These are phyloP conservation scores for Trilocha varians DNA, from an alignment of 2,888 invertebrate genomes.

Conservation along the genomic window DNA sequence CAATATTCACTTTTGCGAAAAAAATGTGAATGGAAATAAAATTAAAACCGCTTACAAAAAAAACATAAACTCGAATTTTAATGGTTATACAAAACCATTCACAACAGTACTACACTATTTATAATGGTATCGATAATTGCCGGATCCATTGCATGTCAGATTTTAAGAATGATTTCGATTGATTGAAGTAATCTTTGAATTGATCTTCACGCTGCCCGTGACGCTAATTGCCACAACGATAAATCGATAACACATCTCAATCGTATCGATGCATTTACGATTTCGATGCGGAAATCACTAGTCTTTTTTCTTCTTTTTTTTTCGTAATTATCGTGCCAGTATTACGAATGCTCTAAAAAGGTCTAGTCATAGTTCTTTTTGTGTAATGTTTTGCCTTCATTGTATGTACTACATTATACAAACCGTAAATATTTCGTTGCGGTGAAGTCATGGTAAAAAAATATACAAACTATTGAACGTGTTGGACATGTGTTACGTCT, in stretches of 20 bases:
- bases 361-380: neutral
- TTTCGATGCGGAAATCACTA: slow-evolving; percentile 9
- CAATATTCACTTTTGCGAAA: neutral
- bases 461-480: slow-evolving; percentile 25
- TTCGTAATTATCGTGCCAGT: neutral
- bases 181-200: slow-evolving; percentile 46
- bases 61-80: neutral
- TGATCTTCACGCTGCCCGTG: slow-evolving; percentile 46
- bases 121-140: slow-evolving; percentile 22
- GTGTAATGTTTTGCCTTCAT: neutral
- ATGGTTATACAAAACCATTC: neutral
- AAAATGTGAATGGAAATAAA: no score
- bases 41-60: neutral
- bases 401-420: slow-evolving; percentile 18
- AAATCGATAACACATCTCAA: slow-evolving; percentile 36
- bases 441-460: slow-evolving; percentile 16
- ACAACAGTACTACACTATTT: slow-evolving; percentile 13
- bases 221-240: slow-evolving; percentile 53
- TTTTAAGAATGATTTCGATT: slow-evolving; percentile 33
- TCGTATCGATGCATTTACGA: slow-evolving; percentile 29
- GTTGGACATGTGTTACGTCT: slow-evolving; percentile 30
- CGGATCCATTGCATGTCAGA: slow-evolving; percentile 23
- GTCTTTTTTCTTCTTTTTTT: slow-evolving; percentile 9
- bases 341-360: neutral
- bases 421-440: slow-evolving; percentile 17